A percentile compares a stretch with the other conserved stretches of the same genome.
Evolutionary conservation across 1,140 invertebrate species (phyloP).

Genomic region (Achatina immaculata): DNA sequence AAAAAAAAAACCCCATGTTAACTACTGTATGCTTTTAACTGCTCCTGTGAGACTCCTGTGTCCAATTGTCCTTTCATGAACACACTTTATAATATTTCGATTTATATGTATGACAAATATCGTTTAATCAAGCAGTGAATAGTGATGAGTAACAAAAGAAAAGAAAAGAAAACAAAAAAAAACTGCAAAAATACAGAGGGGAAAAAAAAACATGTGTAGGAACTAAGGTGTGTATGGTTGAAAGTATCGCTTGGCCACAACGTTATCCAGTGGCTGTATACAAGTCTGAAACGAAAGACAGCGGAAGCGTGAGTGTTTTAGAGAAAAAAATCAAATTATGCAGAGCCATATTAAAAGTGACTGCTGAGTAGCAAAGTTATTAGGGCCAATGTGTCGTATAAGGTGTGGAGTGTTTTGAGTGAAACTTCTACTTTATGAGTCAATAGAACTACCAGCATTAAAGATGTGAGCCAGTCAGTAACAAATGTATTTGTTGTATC

Average conservation of each 20-base stretch:
- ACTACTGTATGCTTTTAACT: too few relatives aligned
- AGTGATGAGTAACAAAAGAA: too few relatives aligned
- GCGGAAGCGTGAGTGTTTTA: not conserved
- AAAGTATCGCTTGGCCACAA: not conserved
- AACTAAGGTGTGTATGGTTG: not conserved
- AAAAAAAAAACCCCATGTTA: too few relatives aligned
- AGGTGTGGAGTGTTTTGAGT: not conserved
- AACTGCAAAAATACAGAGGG: too few relatives aligned
- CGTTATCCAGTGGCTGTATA: not conserved
- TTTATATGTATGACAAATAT: too few relatives aligned
- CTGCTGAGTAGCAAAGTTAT: not conserved
- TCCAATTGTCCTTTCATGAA: too few relatives aligned
- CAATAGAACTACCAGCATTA: not conserved
- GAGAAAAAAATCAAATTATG: not conserved
- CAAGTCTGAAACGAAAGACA: constrained; percentile 11
- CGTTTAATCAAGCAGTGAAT: too few relatives aligned
- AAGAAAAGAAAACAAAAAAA: too few relatives aligned
- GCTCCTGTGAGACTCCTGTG: too few relatives aligned
- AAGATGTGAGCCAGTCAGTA: not conserved
- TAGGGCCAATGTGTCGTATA: not conserved
- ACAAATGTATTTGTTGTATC: not conserved
- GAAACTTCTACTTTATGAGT: too few relatives aligned
- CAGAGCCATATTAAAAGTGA: not conserved
- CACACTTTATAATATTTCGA: too few relatives aligned
- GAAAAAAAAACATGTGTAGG: too few relatives aligned